These are phyloP conservation scores for Leptothorax acervorum DNA, from an alignment of 2,888 invertebrate species.

Conservation along the genomic window DNA sequence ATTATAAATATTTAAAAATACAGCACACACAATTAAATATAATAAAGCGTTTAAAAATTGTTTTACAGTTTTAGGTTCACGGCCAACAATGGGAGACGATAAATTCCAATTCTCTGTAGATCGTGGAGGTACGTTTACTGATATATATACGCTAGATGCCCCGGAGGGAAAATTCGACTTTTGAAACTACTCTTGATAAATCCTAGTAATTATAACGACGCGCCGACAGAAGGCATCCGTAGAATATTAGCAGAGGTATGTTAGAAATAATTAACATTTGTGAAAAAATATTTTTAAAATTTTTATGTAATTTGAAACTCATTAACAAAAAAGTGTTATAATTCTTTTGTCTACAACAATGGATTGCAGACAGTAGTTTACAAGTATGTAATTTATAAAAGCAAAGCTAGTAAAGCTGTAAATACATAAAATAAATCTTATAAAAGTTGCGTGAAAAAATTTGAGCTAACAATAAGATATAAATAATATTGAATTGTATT, in stretches of 20 bases:
- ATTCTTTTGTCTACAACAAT: neutral
- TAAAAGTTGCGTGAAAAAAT: neutral
- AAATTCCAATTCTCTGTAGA: slow-evolving; percentile 99
- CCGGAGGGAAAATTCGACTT: slow-evolving; percentile 93
- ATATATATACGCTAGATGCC: slow-evolving; percentile 96
- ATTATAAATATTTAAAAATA: slow-evolving; percentile 17
- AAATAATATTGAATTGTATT: neutral
- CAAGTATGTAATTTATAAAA: neutral
- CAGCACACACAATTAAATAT: neutral
- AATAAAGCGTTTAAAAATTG: neutral
- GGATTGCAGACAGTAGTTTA: neutral
- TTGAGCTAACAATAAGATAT: neutral
- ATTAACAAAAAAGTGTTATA: neutral
- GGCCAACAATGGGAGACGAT: slow-evolving; percentile 70
- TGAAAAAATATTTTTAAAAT: neutral
- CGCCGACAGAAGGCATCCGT: slow-evolving; percentile 98
- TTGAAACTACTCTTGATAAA: slow-evolving; percentile 98
- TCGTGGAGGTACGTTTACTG: slow-evolving; percentile 99
- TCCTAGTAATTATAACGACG: slow-evolving; percentile 97
- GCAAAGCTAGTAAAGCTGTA: neutral
- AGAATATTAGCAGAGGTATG: slow-evolving; percentile 95
- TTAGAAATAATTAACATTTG: neutral
- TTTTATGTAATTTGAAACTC: neutral
- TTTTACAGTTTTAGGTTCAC: neutral
- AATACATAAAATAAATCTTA: neutral